Evolutionary conservation across 2,888 invertebrate genomes (phyloP), one percentile per base, ranked within the genome.

Genomic region (Lathronympha strigana): DNA sequence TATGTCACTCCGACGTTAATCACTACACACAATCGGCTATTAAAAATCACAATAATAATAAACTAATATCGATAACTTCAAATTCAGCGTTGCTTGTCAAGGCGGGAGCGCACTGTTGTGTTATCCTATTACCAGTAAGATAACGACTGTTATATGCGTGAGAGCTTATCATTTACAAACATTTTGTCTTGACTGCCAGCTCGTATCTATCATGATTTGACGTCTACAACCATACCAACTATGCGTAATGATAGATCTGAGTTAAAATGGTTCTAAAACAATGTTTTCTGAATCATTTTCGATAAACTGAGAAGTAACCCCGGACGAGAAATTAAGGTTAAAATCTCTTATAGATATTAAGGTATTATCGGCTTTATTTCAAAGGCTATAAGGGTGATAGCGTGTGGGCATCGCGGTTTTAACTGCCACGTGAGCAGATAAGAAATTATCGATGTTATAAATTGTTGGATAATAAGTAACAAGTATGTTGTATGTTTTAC

Each of bases 291-390:
- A 47, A 47, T 47, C 6, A 47, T 13, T 23, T 47, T 47, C n/a
- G 54, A 40, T 54, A 54, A 38, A 54, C 54, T 40, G 2, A 43
- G 43, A 68, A 63, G 67, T 72, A 72, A 73, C 64, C 72, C 66
- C 11, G 60, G 23, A 17, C 21, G 28, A 61, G 40, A 31, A 23
- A 51, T 31, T 31, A 31, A 28, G 50, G 61, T 61, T 38, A 40
- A 21, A 33, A 31, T 19, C 19, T 21, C 28, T 28, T n/a, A 4
- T 3, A 11, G 15, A 13, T n/a, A 17, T 9, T 38, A 61, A 50
- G 19, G 17, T 31, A 13, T 19, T 54, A 23, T 45, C 19, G 13
- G 25, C 17, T 31, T 31, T 57, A 25, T 13, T 43, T 4, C 2
- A 19, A n/a, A 21, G 9, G 6, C 0, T 0, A n/a, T 31, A 57